These are phyloP conservation scores for Cheilosia grossa DNA, from an alignment of 2,888 invertebrate genomes.

Conservation along the genomic window DNA sequence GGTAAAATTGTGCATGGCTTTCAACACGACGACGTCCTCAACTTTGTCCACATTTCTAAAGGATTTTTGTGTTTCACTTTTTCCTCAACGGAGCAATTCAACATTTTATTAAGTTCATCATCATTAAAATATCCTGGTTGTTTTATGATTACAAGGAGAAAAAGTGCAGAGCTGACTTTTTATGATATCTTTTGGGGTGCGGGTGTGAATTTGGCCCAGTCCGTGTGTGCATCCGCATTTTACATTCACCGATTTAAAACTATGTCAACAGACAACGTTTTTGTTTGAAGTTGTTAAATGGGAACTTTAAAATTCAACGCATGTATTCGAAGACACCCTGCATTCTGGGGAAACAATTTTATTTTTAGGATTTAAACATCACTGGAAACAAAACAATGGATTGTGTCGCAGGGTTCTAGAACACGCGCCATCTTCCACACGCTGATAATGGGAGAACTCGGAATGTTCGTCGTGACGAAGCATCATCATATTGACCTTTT, in stretches of 20 bases:
- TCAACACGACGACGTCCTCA: constrained; percentile 7
- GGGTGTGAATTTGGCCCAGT: neutral
- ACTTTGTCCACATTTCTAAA: constrained; percentile 19
- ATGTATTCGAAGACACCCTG: too few relatives aligned
- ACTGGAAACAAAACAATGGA: too few relatives aligned
- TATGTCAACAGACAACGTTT: constrained; percentile 3
- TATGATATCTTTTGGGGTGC: neutral
- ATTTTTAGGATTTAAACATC: too few relatives aligned
- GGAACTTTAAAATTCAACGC: neutral
- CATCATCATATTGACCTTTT: too few relatives aligned
- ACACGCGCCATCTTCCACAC: too few relatives aligned
- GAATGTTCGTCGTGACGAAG: too few relatives aligned
- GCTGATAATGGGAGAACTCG: too few relatives aligned
- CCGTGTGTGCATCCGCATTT: constrained; percentile 24
- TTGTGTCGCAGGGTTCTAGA: too few relatives aligned
- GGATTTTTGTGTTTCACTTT: constrained; percentile 4
- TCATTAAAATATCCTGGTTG: constrained; percentile 50
- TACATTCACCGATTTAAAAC: constrained; percentile 16
- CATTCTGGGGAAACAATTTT: too few relatives aligned
- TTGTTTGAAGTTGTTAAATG: neutral
- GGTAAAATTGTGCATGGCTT: constrained; percentile 5
- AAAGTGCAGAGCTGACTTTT: constrained; percentile 4
- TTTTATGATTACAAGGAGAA: neutral
- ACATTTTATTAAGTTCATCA: constrained; percentile 44
- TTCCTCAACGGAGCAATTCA: constrained; percentile 9